Evolutionary conservation across 2,797 vertebrate genomes (phyloP), one percentile per base, ranked within the genome.

Genomic region (Craterocephalus amniculus): DNA sequence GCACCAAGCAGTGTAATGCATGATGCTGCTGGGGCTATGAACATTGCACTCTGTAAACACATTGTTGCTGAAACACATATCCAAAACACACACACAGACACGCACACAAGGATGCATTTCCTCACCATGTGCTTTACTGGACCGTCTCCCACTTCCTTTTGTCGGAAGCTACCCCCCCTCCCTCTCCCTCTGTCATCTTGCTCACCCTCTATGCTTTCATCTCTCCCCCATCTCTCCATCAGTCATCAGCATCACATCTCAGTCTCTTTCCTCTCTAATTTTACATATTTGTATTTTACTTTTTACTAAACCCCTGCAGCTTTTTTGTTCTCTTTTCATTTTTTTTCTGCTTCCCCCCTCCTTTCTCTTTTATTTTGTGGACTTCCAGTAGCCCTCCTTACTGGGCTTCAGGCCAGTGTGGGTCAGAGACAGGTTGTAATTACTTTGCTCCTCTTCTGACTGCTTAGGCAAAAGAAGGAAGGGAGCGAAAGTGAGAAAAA

Each of bases 141-240:
- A 91, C 74, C 49, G 59, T 85, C 75, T 92, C 91, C 91, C 89
- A 88, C 86, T 92, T 92, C 91, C 92, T 88, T 90, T 88, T 88
- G 88, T 92, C 90, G 90, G 90, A 92, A 91, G 89, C 87, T 76
- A 54, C 88, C 88, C 86, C 86, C 89, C 31, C 84, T 81, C 65
- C 16, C 18, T 77, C 80, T 83, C 84, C 74, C 73, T 78, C 79
- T 74, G 80, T 70, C 83, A 85, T 85, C 70, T 83, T 81, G 72
- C 80, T 81, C 75, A 38, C 68, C 78, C 85, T 73, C 63, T 55
- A 59, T 78, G 76, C 72, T 84, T 63, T 83, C 78, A 74, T 87
- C 83, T 65, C 75, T 75, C 76, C 65, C 83, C 56, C 68, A 70
- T 85, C 48, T 31, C 66, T 80, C 81, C 66, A 55, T 80, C 85